Evolutionary conservation across 2,797 vertebrate genomes (phyloP).

Genomic region (Pangasius djambal): DNA sequence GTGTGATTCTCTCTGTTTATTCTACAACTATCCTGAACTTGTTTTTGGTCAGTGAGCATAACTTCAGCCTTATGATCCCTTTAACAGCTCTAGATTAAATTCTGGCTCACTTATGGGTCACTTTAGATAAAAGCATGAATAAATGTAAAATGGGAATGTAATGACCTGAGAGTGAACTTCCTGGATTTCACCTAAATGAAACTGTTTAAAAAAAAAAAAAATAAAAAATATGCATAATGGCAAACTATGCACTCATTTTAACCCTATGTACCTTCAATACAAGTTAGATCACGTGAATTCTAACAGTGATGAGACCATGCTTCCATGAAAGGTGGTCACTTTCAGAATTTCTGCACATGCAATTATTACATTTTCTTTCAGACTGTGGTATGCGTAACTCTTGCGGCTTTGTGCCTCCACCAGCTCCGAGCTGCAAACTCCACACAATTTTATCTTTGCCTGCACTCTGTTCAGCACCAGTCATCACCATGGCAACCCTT

Average conservation of each 20-base stretch:
- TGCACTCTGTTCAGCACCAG: slow-evolving; percentile 35
- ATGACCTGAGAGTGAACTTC: background rate
- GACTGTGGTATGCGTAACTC: background rate
- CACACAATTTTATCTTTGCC: slow-evolving; percentile 29
- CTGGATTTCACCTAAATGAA: background rate
- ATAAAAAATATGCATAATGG: background rate
- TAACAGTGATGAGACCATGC: background rate
- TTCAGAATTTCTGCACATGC: background rate
- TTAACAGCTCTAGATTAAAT: slow-evolving; percentile 2
- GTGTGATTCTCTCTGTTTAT: background rate
- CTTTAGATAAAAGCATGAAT: slow-evolving; percentile 11
- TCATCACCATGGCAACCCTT: slow-evolving; percentile 55
- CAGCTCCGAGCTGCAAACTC: slow-evolving; percentile 22
- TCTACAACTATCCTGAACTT: background rate
- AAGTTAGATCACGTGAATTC: background rate
- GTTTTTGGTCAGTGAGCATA: background rate
- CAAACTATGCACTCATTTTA: background rate
- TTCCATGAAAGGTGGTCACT: background rate
- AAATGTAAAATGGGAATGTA: background rate
- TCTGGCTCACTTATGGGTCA: background rate
- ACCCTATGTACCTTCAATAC: background rate
- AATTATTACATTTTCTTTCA: background rate
- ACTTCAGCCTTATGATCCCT: background rate
- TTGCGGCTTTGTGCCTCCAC: background rate
- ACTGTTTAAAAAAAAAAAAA: background rate